Evolutionary conservation across 2,888 invertebrate species (phyloP), one percentile per base, ranked within the genome.

Genomic region (Cataglyphis livida): DNA sequence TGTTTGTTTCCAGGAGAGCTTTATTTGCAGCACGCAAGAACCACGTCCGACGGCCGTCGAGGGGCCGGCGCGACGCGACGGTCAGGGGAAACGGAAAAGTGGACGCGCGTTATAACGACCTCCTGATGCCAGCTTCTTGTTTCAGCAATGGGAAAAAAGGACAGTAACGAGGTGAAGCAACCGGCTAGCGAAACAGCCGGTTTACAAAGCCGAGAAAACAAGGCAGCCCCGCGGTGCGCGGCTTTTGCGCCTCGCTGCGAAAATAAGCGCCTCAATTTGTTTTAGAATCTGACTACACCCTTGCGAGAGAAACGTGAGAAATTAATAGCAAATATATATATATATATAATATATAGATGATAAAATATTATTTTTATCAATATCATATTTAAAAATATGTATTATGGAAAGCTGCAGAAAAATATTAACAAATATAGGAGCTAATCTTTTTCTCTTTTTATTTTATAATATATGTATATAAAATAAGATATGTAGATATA

Each of bases 121-220:
- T 92, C 87, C 91, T 90, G 93, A 93, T 92, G 91, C 91, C 88
- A 90, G 92, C 90, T 93, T 93, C 93, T 93, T 92, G 91, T 94
- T 94, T 94, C 93, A 92, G 82, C 41, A 65, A 25, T 48, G 87
- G 89, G 88, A 88, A 91, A 87, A 88, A 89, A 88, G 83, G 78
- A 83, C 88, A 83, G 86, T 88, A 91, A 90, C 89, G 90, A 91
- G 86, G 84, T 87, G 81, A 78, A 83, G 75, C 85, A 79, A 82
- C 78, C 84, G 83, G 76, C 76, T 83, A 68, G 81, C 61, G 84
- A 84, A 85, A 85, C 85, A 88, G 84, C 83, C 89, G 89, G 87
- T 85, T 84, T 82, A 86, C 87, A 82, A 86, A 85, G 79, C 84
- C 81, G 81, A 82, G 87, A 51, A 66, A 85, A 81, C 73, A 48